phyloP scores from a whole-genome alignment of 2,797 vertebrate species.

The Diglossa cyanea region DNA sequence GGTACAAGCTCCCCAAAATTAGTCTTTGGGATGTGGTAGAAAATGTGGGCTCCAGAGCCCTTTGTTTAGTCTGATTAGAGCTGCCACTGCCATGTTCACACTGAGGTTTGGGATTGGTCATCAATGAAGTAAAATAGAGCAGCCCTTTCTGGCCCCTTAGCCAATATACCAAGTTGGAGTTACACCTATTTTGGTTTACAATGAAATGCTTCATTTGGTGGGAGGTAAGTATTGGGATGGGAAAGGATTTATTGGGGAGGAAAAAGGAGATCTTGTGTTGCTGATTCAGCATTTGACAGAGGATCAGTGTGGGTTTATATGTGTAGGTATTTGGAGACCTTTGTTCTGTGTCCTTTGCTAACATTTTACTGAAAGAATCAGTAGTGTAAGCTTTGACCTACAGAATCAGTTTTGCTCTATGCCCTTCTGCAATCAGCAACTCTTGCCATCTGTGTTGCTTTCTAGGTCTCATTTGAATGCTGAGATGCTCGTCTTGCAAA shows the following conservation, averaged over 20 bases:
- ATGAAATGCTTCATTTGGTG: neutral
- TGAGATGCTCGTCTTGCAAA: neutral
- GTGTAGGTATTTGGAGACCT: neutral
- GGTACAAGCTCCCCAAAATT: neutral
- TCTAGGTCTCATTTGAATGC: neutral
- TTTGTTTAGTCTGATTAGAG: neutral
- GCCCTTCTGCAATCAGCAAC: neutral
- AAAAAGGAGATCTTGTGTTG: neutral
- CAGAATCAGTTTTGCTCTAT: neutral
- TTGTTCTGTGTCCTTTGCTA: neutral
- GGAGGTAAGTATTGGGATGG: neutral
- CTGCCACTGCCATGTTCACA: neutral
- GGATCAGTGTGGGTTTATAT: neutral
- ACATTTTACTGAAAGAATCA: neutral
- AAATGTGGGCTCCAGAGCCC: neutral
- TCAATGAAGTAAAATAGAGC: neutral
- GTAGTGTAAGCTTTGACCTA: neutral
- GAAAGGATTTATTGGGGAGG: neutral
- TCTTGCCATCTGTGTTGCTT: neutral
- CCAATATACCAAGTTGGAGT: neutral
- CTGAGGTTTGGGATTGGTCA: neutral
- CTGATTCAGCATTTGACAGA: neutral
- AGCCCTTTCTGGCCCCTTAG: neutral
- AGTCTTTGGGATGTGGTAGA: neutral
- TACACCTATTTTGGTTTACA: neutral